Evolutionary conservation across 2,797 vertebrate genomes (phyloP).

Genomic region (Cephalopachus bancanus): DNA sequence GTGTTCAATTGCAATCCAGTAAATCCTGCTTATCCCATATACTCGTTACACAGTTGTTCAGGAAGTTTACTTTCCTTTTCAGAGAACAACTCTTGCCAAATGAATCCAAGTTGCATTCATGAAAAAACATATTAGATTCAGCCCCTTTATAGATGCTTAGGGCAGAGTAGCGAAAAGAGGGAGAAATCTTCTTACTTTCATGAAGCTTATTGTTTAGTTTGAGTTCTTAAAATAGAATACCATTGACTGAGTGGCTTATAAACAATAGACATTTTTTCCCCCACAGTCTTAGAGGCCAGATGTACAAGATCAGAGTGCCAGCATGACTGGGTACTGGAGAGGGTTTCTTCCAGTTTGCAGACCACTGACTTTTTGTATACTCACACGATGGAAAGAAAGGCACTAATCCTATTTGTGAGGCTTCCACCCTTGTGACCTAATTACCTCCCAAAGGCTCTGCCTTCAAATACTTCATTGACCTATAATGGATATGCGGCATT

Average conservation of each 20-base stretch:
- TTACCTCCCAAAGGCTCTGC: background rate
- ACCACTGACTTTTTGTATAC: background rate
- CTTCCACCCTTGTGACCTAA: background rate
- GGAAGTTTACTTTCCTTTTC: background rate
- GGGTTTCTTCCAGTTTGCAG: background rate
- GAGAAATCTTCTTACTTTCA: background rate
- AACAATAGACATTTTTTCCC: background rate
- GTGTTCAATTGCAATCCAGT: background rate
- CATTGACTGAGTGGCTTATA: background rate
- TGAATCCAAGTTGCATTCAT: background rate
- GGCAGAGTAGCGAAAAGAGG: background rate
- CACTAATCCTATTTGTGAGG: background rate
- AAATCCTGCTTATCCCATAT: background rate
- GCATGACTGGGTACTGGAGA: background rate
- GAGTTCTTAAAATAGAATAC: background rate
- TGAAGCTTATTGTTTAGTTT: background rate
- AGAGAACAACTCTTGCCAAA: background rate
- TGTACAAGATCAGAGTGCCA: background rate
- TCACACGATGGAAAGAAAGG: background rate
- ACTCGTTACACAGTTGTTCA: background rate
- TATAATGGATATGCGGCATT: background rate
- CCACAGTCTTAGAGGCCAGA: background rate
- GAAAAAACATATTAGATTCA: background rate
- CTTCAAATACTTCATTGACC: background rate
- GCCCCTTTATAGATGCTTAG: background rate